These are phyloP conservation scores for Trachelus iudaicus DNA, from an alignment of 2,888 invertebrate species.

Conservation along the genomic window DNA sequence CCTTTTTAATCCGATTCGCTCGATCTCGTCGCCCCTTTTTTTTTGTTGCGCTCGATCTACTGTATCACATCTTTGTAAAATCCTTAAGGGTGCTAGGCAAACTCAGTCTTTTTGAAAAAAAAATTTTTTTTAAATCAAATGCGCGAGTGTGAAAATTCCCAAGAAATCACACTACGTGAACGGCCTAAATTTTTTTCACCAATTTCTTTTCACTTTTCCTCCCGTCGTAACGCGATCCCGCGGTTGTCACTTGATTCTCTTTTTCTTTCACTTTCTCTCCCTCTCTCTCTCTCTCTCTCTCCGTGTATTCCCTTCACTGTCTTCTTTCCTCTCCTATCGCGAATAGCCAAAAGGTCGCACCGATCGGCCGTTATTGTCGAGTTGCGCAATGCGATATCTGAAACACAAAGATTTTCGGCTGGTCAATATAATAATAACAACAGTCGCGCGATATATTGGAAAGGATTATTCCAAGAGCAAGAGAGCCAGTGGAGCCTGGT, in stretches of 20 bases:
- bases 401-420: background rate
- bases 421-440: background rate
- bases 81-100: background rate
- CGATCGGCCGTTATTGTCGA: background rate
- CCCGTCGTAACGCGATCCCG: conserved; percentile 1
- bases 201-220: conserved; percentile 11
- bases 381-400: conserved; percentile 9
- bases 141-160: background rate
- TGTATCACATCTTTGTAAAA: background rate
- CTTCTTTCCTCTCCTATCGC: background rate
- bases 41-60: conserved; percentile 11
- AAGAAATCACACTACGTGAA: conserved; percentile 8
- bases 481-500: background rate
- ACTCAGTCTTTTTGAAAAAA: background rate
- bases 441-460: background rate
- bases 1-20: background rate
- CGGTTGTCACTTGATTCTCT: background rate
- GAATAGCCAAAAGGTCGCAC: background rate
- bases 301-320: background rate
- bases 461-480: background rate
- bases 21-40: conserved; percentile 6
- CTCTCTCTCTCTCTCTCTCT: background rate
- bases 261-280: no score
- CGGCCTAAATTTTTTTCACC: conserved; percentile 7
- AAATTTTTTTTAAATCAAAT: background rate